Base-by-base conservation (phyloP, 2,113 vertebrate genomes). In the Peromyscus californicus region DNA sequence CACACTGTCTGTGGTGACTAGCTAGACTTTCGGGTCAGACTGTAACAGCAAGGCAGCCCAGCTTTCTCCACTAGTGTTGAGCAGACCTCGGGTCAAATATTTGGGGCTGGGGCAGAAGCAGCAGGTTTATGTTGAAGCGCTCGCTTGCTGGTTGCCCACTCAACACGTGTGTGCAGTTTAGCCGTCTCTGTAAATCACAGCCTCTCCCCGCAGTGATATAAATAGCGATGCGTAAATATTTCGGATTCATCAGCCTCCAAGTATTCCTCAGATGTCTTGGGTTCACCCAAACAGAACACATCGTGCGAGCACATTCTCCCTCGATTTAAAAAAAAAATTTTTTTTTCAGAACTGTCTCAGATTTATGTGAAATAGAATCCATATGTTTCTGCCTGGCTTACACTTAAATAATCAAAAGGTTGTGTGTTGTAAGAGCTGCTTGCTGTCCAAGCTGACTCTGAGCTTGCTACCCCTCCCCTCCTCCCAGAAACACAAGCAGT, bases 381-480 rank as follows among this genome's bases (percentile, higher is more conserved):
- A 97, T 98, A 97, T 98, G 97, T 96, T 97, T 96, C 87, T 96
- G 90, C 80, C 97, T 98, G 75, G 70, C 95, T 97, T 96, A 96
- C 94, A 95, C 93, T 97, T 94, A 92, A 95, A 82, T 90, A 96
- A 97, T 98, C 91, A 96, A 92, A 96, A 95, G 70, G 10, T 54
- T 96, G 90, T 96, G 75, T 97, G 89, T 96, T 74, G 87, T 96
- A 96, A 97, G 96, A 97, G 83, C 59, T 94, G 65, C 94, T 87
- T 96, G 93, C 93, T 93, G 84, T 96, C 95, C 84, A 92, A 97
- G 91, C 85, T 82, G 83, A 63, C 45, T 94, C 67, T 72, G 57
- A 79, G 19, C 54, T 89, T 69, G 29, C 54, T 94, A 85, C 69
- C 26, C 39, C 3, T 75, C 7, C n/a, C 3, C 45, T 29, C 19